phyloP scores from a whole-genome alignment of 1,140 invertebrate genomes.

The Maconellicoccus hirsutus region DNA sequence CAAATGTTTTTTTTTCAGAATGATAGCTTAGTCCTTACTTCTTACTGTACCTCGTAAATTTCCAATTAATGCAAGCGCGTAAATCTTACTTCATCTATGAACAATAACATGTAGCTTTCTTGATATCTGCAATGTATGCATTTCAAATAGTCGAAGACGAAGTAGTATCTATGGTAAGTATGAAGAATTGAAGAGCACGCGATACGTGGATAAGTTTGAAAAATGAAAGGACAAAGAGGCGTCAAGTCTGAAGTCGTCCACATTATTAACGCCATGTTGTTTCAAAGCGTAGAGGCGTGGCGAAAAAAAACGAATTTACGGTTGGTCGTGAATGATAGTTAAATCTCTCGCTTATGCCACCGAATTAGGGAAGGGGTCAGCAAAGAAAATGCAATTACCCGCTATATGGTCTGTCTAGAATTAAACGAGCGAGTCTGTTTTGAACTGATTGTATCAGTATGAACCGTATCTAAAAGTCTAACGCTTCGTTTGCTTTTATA shows the following conservation, averaged over 20 bases:
- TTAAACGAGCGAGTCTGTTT: constrained; percentile 20
- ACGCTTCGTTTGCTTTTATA: constrained; percentile 18
- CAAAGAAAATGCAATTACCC: constrained; percentile 17
- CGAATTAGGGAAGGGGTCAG: background rate
- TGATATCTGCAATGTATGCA: too few relatives aligned
- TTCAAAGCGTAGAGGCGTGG: constrained; percentile 11
- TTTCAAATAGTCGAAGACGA: too few relatives aligned
- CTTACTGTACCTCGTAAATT: too few relatives aligned
- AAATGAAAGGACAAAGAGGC: background rate
- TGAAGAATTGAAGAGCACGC: too few relatives aligned
- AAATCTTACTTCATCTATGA: too few relatives aligned
- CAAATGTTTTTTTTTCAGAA: too few relatives aligned
- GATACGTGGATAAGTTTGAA: background rate
- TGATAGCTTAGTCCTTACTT: too few relatives aligned
- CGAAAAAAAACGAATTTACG: background rate
- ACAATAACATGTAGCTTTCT: too few relatives aligned
- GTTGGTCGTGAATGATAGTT: background rate
- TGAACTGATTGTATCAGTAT: constrained; percentile 15
- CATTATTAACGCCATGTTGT: constrained; percentile 3
- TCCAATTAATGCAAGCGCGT: too few relatives aligned
- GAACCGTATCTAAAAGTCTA: constrained; percentile 14
- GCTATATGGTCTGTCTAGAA: constrained; percentile 19
- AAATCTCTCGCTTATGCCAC: background rate
- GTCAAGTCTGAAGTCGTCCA: background rate
- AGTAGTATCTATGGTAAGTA: too few relatives aligned